These are phyloP conservation scores for Blera fallax DNA, from an alignment of 2,888 invertebrate genomes.

Conservation along the genomic window DNA sequence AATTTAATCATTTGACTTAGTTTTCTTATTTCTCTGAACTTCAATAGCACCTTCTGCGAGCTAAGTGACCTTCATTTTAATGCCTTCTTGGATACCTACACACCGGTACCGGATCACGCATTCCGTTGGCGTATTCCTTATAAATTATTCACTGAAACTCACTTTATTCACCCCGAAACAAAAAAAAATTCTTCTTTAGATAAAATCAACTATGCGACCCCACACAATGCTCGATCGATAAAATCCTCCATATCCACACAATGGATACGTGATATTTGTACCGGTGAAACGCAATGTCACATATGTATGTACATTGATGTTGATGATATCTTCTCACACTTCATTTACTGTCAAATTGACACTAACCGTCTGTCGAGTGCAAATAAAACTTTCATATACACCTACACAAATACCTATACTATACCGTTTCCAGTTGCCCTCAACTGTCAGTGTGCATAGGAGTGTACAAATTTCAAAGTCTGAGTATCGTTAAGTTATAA, in stretches of 20 bases:
- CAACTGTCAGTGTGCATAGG: conserved; percentile 18
- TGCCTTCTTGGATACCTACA: background rate
- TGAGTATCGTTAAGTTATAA: conserved; percentile 27
- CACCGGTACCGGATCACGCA: background rate
- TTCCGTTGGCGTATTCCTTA: background rate
- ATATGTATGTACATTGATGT: background rate
- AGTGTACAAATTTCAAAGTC: conserved; percentile 16
- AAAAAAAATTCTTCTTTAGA: background rate
- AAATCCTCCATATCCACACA: background rate
- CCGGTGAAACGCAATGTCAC: conserved; percentile 9
- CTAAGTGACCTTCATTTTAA: background rate
- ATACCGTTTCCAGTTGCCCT: background rate
- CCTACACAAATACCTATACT: too few relatives aligned
- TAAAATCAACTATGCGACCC: too few relatives aligned
- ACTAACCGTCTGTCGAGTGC: conserved; percentile 27
- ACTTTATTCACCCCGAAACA: background rate
- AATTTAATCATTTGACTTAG: background rate
- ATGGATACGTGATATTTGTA: conserved; percentile 6
- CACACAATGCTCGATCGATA: background rate
- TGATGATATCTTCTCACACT: conserved; percentile 21
- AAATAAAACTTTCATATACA: background rate
- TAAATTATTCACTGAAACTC: background rate
- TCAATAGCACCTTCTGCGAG: background rate
- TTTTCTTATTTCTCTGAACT: background rate
- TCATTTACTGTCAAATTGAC: conserved; percentile 46